Percentiles rank a stretch among this genome's conserved stretches.
phyloP scores from a whole-genome alignment of 2,113 vertebrate species.

The Xenopus borealis region DNA sequence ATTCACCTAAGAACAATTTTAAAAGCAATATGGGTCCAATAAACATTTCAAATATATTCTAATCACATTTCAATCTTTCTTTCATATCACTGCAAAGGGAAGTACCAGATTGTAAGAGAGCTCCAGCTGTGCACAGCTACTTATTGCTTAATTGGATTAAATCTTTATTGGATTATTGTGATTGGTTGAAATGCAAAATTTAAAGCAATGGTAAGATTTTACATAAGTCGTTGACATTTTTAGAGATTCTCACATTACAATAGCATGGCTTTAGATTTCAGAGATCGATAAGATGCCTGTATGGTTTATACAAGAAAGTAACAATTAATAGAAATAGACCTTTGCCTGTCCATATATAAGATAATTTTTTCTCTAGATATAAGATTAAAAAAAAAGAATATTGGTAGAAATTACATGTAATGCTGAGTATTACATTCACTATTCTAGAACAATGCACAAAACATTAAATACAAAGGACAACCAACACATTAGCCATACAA shows the following conservation, averaged over 20 bases:
- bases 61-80: slow-evolving; percentile 39
- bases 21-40: slow-evolving; percentile 10
- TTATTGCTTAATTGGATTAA: slow-evolving; percentile 25
- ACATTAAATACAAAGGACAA: no score
- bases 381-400: no score
- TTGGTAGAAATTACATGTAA: no score
- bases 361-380: no score
- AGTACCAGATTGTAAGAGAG: slow-evolving; percentile 2
- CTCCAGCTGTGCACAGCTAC: slow-evolving; percentile 20
- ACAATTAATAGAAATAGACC: background rate
- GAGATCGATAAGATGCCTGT: background rate
- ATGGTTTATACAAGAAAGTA: background rate
- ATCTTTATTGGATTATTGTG: slow-evolving; percentile 11
- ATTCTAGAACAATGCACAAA: no score
- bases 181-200: background rate
- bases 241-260: slow-evolving; percentile 16
- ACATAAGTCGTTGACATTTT: background rate
- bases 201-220: background rate
- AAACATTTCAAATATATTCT: slow-evolving; percentile 29
- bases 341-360: no score
- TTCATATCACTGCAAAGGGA: slow-evolving; percentile 28
- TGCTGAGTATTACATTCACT: no score
- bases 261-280: slow-evolving; percentile 4
- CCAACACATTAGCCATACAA: no score
- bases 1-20: slow-evolving; percentile 1